phyloP scores from a whole-genome alignment of 30 jellyfish, hydroid and myxozoan species.

The Aurelia aurita region DNA sequence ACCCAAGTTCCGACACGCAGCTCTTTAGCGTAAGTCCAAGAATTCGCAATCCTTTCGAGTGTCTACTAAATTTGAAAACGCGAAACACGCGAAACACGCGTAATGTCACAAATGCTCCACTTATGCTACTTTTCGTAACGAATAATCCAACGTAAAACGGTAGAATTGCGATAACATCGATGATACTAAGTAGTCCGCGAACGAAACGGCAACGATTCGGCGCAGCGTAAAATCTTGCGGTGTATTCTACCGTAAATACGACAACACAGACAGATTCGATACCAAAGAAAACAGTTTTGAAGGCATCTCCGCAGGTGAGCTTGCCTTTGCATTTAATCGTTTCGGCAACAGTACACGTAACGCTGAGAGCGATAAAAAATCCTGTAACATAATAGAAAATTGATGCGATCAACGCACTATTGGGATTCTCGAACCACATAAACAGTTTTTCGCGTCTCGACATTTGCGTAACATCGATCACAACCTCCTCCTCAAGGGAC shows the following conservation, averaged over 20 bases:
- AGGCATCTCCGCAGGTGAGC: conserved; percentile 85
- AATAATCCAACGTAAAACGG: conserved; percentile 87
- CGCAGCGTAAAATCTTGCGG: conserved; percentile 87
- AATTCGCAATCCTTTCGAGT: conserved; percentile 95
- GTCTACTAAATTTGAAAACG: conserved; percentile 93
- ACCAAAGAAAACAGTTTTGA: conserved; percentile 68
- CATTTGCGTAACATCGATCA: conserved; percentile 40
- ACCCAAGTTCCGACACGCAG: conserved; percentile 97
- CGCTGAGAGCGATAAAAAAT: conserved; percentile 92
- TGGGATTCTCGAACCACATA: conserved; percentile 94
- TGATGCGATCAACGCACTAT: conserved; percentile 75
- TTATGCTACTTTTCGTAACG: conserved; percentile 78
- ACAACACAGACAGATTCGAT: conserved; percentile 89
- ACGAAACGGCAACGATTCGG: conserved; percentile 89
- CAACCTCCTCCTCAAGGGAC: conserved; percentile 51
- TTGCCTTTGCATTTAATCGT: conserved; percentile 86
- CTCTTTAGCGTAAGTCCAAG: conserved; percentile 86
- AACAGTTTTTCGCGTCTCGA: conserved; percentile 78
- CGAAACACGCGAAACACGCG: conserved; percentile 97
- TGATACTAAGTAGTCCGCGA: conserved; percentile 73
- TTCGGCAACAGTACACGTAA: conserved; percentile 80
- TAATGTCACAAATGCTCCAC: conserved; percentile 94
- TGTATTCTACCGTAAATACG: conserved; percentile 85
- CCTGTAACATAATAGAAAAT: conserved; percentile 91
- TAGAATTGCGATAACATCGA: conserved; percentile 85